Conservation (phyloP, 2,113 vertebrate genomes). For the Lycocorax pyrrhopterus region DNA sequence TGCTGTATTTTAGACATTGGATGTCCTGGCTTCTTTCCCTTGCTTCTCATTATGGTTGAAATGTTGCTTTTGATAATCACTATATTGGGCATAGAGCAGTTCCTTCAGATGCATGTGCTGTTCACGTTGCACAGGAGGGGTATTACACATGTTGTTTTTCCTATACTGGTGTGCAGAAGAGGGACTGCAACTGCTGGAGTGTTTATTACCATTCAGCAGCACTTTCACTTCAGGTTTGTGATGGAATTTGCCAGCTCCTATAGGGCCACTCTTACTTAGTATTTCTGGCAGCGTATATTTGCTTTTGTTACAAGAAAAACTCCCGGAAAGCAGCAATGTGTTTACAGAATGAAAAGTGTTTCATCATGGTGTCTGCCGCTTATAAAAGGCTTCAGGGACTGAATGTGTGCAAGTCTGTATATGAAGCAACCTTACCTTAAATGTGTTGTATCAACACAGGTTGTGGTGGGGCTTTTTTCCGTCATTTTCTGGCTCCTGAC, state of each 20-base stretch:
- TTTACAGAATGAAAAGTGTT: constrained; percentile 53
- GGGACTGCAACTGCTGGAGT: background rate
- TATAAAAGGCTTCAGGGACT: constrained; percentile 2
- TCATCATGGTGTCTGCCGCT: constrained; percentile 41
- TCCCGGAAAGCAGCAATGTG: background rate
- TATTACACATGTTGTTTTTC: background rate
- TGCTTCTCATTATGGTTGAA: background rate
- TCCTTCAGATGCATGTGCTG: background rate
- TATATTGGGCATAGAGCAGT: background rate
- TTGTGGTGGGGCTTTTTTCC: background rate
- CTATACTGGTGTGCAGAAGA: background rate
- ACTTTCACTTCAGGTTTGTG: background rate
- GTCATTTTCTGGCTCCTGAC: background rate
- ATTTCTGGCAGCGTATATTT: constrained; percentile 25
- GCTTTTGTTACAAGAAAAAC: constrained; percentile 44
- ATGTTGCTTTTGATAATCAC: background rate
- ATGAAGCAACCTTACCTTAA: background rate
- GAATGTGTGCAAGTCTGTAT: background rate
- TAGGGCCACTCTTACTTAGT: constrained; percentile 21
- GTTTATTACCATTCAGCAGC: constrained; percentile 19
- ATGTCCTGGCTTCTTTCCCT: background rate
- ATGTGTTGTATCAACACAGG: background rate
- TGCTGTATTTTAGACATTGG: background rate
- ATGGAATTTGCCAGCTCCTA: constrained; percentile 22
- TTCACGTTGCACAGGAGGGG: background rate